Base-by-base conservation (phyloP, 2,113 vertebrate species). In the Montifringilla adamsi region DNA sequence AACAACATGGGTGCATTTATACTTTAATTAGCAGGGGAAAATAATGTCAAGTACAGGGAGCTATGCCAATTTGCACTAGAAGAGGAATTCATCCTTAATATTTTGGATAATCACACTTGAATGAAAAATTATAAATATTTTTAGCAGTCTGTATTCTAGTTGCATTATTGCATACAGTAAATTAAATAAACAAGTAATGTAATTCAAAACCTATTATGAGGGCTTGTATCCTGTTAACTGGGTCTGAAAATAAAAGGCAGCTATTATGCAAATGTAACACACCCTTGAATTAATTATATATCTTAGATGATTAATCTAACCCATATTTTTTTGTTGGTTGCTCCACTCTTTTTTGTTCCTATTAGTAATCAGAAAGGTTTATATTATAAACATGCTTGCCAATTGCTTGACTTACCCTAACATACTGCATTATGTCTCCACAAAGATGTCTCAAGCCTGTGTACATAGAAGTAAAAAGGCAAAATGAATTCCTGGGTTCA, bases 261-360 rank as follows among this genome's bases (percentile, higher is more conserved):
- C 62, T 90, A 60, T 95, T 96, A 95, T 84, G 82, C 84, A 97
- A 94, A 94, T 93, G 46, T 89, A 81, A 76, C 81, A 78, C 79
- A 70, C 55, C 56, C 85, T 96, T 94, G 62, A 93, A 93, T 89
- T 86, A 97, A 96, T 94, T 63, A 35, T 39, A 30, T 41, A 62
- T 89, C 96, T 96, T 79, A 80, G 60, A 56, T 66, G 13, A 87
- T 72, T 50, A 96, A 67, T 75, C 49, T 91, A 93, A 87, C 72
- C 79, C 53, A 59, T 35, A 35, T 33, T 72, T 75, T 66, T 66
- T 21, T 47, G 30, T 37, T 82, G 74, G 28, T 63, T 4, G 22
- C 66, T 66, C 27, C n/a, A 43, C 16, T 31, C 24, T 41, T 64
- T 73, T 84, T 84, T 67, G 9, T 60, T 55, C 20, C n/a, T 70